Evolutionary conservation across 1,140 invertebrate species (phyloP).

Genomic region (Drosophila tani): DNA sequence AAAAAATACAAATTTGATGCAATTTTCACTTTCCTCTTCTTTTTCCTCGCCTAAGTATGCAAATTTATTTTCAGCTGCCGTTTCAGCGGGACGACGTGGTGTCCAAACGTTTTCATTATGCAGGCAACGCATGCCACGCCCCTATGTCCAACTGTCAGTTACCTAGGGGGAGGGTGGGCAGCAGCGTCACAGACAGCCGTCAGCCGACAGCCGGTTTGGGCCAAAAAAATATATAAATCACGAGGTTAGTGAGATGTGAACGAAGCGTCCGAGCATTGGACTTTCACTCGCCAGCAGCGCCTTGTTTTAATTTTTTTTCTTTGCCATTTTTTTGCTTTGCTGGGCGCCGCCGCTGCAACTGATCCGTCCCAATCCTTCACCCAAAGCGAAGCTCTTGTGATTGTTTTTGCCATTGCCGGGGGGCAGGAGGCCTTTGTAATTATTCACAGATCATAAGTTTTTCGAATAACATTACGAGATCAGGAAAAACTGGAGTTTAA

Average conservation of each 20-base stretch:
- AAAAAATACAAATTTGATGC: slow-evolving; percentile 60
- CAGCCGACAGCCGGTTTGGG: slow-evolving; percentile 54
- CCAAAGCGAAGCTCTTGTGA: slow-evolving; percentile 7
- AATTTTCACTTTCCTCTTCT: slow-evolving; percentile 75
- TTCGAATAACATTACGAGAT: slow-evolving; percentile 4
- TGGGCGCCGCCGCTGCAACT: slow-evolving; percentile 31
- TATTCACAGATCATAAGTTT: slow-evolving; percentile 44
- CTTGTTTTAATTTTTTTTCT: slow-evolving; percentile 8
- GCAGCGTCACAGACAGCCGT: slow-evolving; percentile 35
- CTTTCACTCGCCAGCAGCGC: slow-evolving; percentile 42
- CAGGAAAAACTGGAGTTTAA: background rate
- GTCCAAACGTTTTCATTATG: slow-evolving; percentile 72
- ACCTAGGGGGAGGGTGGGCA: background rate
- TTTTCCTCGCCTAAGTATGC: slow-evolving; percentile 50
- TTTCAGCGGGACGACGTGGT: slow-evolving; percentile 16
- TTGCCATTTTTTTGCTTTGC: slow-evolving; percentile 49
- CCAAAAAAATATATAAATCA: slow-evolving; percentile 67
- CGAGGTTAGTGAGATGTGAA: slow-evolving; percentile 78
- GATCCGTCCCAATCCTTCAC: slow-evolving; percentile 28
- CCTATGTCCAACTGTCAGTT: slow-evolving; percentile 31
- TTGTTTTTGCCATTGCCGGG: slow-evolving; percentile 7
- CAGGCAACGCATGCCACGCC: slow-evolving; percentile 71
- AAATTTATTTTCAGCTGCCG: slow-evolving; percentile 66
- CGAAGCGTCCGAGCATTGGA: slow-evolving; percentile 34
- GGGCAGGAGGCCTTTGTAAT: slow-evolving; percentile 7